Base-by-base conservation (phyloP, 2,888 invertebrate genomes). In the Aphidoletes aphidimyza region DNA sequence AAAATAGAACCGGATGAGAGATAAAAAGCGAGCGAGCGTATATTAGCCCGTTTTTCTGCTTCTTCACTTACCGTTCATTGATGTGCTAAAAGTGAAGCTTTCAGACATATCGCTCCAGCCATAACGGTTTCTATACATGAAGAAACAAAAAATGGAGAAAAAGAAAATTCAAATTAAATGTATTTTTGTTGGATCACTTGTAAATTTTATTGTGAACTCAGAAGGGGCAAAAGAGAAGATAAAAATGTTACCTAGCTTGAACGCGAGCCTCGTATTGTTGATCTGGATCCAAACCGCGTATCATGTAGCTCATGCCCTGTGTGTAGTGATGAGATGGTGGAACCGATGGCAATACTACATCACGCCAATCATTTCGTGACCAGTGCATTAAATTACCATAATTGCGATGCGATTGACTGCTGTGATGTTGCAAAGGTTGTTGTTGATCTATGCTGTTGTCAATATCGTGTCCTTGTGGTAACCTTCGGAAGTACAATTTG, bases 181-280 rank as follows among this genome's bases (percentile, higher is more conserved):
- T 36, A 17, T 1, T 2, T 36, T 34, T 3, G 36, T 34, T 34
- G 3, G 19, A 0, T 3, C 2, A 11, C 34, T 78, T 78, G 30
- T 30, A 30, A 78, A 78, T 30, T 78, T 78, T 78, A 78, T n/a
- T 78, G 19, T 34, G 36, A 78, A 36, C 8, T 30, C n/a, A 11
- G 39, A 11, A 47, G 9, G 47, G 47, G 19, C 17, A 17, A 47
- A 47, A 47, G 47, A 2, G 39, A 39, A 39, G 19, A 47, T 39
- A 5, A 5, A 47, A 22, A 22, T 87, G 88, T 89, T 87, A 90
- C 90, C 92, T 92, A 85, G 93, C 93, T 87, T 92, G 92, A 85
- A 94, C 93, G 88, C 92, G 92, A 85, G 93, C 93, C 88, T 94
- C 93, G 87, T 94, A 94, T 87, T 92, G 92, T 85, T 92, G 92